These are phyloP conservation scores for Botrylloides violaceus DNA, from an alignment of 23 tunicate genomes.

Conservation along the genomic window DNA sequence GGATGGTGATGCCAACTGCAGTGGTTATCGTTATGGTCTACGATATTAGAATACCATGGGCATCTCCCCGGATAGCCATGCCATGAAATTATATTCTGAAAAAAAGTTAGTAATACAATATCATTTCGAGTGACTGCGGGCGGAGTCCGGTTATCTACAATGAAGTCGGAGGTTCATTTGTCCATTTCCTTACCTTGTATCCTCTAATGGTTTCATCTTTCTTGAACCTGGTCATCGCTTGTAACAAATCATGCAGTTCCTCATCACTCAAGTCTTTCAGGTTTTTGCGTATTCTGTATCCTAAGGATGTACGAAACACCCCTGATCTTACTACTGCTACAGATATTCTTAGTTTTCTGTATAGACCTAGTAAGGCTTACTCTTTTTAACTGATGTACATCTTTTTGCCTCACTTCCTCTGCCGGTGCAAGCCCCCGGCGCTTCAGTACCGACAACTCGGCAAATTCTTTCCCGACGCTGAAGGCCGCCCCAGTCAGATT, in stretches of 20 bases:
- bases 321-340: too few species aligned
- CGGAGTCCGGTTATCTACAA: too few species aligned
- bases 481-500: conserved; percentile 28
- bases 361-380: background rate
- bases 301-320: conserved; percentile 16
- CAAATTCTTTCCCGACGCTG: conserved; percentile 20
- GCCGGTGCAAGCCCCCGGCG: conserved; percentile 20
- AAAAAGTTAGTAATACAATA: background rate
- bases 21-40: conserved; percentile 28
- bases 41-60: conserved; percentile 32
- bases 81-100: conserved; percentile 45
- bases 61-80: conserved; percentile 62
- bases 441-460: background rate
- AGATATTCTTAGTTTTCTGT: too few species aligned
- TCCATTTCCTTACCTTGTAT: conserved; percentile 26
- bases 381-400: conserved; percentile 24
- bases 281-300: conserved; percentile 35
- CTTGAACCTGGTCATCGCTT: conserved; percentile 46
- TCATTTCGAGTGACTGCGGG: too few species aligned
- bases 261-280: conserved; percentile 16
- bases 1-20: conserved; percentile 64
- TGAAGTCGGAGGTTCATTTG: too few species aligned
- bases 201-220: conserved; percentile 21
- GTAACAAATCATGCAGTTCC: conserved; percentile 37
- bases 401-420: conserved; percentile 18